phyloP scores from a whole-genome alignment of 1,140 invertebrate species.

The Lordiphosa stackelbergi region DNA sequence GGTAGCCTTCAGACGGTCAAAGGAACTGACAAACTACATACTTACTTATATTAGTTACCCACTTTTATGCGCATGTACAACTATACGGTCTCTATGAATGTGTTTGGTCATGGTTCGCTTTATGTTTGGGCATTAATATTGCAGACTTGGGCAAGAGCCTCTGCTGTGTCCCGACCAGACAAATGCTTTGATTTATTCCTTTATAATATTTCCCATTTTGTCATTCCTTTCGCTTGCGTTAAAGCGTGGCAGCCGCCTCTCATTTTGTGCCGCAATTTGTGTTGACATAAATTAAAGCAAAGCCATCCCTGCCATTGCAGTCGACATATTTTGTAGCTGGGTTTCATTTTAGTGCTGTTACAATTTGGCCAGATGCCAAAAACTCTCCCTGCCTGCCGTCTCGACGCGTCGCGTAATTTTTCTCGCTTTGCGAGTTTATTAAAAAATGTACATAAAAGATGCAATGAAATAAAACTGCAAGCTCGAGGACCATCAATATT shows the following conservation, averaged over 20 bases:
- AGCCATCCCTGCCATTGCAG: constrained; percentile 36
- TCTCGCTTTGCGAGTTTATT: constrained; percentile 54
- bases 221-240: not conserved
- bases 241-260: constrained; percentile 3
- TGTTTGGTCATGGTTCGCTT: constrained; percentile 9
- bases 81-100: not conserved
- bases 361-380: constrained; percentile 36
- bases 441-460: constrained; percentile 45
- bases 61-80: constrained; percentile 6
- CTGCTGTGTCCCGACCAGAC: constrained; percentile 32
- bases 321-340: constrained; percentile 45
- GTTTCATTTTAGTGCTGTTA: constrained; percentile 24
- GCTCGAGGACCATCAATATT: constrained; percentile 38
- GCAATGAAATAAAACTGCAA: constrained; percentile 45
- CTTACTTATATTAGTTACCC: constrained; percentile 13
- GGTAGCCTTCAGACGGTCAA: constrained; percentile 43
- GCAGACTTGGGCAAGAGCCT: constrained; percentile 20
- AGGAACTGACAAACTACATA: constrained; percentile 29
- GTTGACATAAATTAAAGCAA: constrained; percentile 49
- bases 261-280: constrained; percentile 9
- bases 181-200: constrained; percentile 56
- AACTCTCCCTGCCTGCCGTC: constrained; percentile 3
- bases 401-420: constrained; percentile 38
- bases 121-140: constrained; percentile 46
- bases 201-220: constrained; percentile 36